These are phyloP conservation scores for Upupa epops DNA, from an alignment of 2,113 vertebrate genomes.

Conservation along the genomic window DNA sequence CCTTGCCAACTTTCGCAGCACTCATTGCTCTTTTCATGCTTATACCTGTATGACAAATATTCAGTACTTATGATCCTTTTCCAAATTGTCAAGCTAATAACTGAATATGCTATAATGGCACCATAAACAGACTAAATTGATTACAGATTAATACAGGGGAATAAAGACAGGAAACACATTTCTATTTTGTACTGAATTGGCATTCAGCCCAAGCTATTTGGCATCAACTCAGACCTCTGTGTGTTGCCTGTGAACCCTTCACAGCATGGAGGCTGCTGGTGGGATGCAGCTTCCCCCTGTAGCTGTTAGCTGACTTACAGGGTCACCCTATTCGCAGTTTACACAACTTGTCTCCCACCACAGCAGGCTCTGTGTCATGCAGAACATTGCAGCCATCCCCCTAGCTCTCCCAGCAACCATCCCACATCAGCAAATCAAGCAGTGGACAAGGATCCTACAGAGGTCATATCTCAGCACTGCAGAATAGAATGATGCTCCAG, in stretches of 20 bases:
- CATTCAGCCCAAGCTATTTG: not conserved
- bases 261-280: not conserved
- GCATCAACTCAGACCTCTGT: not conserved
- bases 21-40: not conserved
- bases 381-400: not conserved
- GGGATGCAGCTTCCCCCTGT: not conserved
- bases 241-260: not conserved
- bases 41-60: not conserved
- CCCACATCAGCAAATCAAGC: not conserved
- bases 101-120: not conserved
- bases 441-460: not conserved
- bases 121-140: not conserved
- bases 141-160: not conserved
- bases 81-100: not conserved
- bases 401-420: not conserved
- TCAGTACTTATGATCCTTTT: not conserved
- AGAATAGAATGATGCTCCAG: not conserved
- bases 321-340: not conserved
- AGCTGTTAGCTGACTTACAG: not conserved
- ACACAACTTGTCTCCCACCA: not conserved
- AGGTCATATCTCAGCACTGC: not conserved
- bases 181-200: not conserved
- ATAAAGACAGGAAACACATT: accelerated
- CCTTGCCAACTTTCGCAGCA: not conserved
- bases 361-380: accelerated